phyloP scores from a whole-genome alignment of 2,113 vertebrate species.

The Piprites chloris region DNA sequence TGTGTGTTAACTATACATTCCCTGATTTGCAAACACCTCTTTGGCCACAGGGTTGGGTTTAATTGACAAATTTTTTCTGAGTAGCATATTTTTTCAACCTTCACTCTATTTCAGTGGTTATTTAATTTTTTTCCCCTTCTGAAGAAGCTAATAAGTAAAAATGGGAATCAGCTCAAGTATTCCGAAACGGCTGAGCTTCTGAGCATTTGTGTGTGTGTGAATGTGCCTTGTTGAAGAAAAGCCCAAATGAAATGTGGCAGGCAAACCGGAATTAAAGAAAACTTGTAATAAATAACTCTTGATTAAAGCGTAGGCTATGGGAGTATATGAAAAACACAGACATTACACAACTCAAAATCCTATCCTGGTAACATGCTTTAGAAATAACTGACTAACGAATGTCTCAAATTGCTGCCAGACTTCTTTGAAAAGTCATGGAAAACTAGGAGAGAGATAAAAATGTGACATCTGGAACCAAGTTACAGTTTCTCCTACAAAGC shows the following conservation, averaged over 20 bases:
- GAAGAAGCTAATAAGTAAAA: slow-evolving; percentile 13
- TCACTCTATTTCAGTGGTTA: neutral
- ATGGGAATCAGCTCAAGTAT: neutral
- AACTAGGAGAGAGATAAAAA: slow-evolving; percentile 43
- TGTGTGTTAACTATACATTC: neutral
- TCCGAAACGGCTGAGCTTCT: neutral
- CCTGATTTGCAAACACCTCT: neutral
- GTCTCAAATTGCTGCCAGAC: slow-evolving; percentile 54
- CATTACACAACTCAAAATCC: slow-evolving; percentile 35
- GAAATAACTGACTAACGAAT: slow-evolving; percentile 49
- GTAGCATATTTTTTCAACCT: neutral
- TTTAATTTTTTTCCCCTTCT: neutral
- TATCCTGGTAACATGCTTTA: slow-evolving; percentile 23
- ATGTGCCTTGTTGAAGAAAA: slow-evolving; percentile 19
- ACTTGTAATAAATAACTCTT: slow-evolving; percentile 16
- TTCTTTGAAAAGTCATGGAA: slow-evolving; percentile 46
- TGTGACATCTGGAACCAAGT: slow-evolving; percentile 44
- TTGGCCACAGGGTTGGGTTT: neutral
- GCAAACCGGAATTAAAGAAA: neutral
- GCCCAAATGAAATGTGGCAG: slow-evolving; percentile 2
- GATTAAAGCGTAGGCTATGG: slow-evolving; percentile 24
- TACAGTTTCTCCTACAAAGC: neutral
- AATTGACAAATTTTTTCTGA: neutral
- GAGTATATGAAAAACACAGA: slow-evolving; percentile 38
- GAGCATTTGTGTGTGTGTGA: neutral